Conservation (phyloP, 2,888 invertebrate genomes). For the Cerceris ruficornis region DNA sequence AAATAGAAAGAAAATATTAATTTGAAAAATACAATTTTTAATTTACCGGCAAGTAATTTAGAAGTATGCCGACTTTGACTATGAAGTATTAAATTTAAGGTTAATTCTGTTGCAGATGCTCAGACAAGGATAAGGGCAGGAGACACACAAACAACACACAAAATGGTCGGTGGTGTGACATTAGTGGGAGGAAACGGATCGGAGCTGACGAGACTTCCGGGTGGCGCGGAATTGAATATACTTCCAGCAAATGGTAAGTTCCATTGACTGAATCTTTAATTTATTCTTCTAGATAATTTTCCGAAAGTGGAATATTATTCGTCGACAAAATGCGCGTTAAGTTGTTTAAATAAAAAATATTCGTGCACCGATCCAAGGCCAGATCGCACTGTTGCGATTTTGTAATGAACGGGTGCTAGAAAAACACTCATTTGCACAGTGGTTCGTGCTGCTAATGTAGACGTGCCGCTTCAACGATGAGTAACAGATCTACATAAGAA, state of each 20-base stretch:
- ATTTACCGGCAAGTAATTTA: too few species aligned
- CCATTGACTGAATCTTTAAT: slow-evolving; percentile 46
- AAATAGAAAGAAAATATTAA: too few species aligned
- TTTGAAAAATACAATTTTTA: too few species aligned
- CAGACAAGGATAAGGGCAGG: slow-evolving; percentile 78
- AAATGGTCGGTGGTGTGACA: slow-evolving; percentile 81
- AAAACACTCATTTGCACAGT: slow-evolving; percentile 67
- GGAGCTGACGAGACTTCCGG: slow-evolving; percentile 80
- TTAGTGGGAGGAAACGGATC: slow-evolving; percentile 78
- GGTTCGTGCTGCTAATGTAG: slow-evolving; percentile 34
- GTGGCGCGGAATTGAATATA: slow-evolving; percentile 80
- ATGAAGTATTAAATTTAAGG: not conserved
- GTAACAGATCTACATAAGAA: slow-evolving; percentile 45
- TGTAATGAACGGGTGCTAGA: slow-evolving; percentile 69
- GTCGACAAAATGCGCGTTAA: too few species aligned
- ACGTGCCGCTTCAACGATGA: slow-evolving; percentile 67
- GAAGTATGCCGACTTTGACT: not conserved
- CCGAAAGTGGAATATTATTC: too few species aligned
- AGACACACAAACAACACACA: slow-evolving; percentile 79
- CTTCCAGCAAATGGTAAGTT: slow-evolving; percentile 80
- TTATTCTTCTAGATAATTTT: not conserved
- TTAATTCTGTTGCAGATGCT: slow-evolving; percentile 67
- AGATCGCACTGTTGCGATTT: slow-evolving; percentile 63
- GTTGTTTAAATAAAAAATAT: not conserved
- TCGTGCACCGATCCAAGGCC: slow-evolving; percentile 50